A percentile compares a stretch with the other conserved stretches of the same genome.
Evolutionary conservation across 2,113 vertebrate genomes (phyloP).

Genomic region (Arenaria interpres): DNA sequence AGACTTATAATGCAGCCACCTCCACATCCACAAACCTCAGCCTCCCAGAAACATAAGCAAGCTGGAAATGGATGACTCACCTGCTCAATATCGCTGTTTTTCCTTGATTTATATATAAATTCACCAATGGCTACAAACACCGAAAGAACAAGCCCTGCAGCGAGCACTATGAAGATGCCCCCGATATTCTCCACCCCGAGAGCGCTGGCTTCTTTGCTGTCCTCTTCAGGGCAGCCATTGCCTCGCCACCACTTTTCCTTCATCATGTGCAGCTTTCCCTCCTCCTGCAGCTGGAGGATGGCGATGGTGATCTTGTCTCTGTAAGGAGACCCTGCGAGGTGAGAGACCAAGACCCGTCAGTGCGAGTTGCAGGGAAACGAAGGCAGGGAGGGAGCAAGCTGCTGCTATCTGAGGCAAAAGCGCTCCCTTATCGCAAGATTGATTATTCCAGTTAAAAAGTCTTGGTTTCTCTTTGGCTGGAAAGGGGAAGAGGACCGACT

Average conservation of each 20-base stretch:
- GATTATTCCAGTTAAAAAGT: not conserved
- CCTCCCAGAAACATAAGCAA: not conserved
- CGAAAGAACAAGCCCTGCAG: conserved; percentile 93
- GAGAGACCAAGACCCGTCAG: not conserved
- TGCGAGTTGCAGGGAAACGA: not conserved
- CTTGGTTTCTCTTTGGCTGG: not conserved
- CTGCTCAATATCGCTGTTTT: conserved; percentile 93
- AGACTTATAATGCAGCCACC: not conserved
- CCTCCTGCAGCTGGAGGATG: conserved; percentile 96
- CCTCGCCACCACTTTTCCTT: conserved; percentile 99
- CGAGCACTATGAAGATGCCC: conserved; percentile 96
- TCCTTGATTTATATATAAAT: conserved; percentile 94
- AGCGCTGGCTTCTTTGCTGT: conserved; percentile 95
- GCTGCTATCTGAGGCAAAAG: not conserved
- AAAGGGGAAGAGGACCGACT: not conserved
- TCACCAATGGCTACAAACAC: conserved; percentile 98
- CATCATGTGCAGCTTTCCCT: conserved; percentile 98
- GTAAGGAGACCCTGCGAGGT: conserved; percentile 88
- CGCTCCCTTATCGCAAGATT: not conserved
- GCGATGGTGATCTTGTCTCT: conserved; percentile 97
- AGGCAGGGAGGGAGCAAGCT: not conserved
- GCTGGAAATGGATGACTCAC: conserved; percentile 74
- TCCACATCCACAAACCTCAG: not conserved
- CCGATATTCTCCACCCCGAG: conserved; percentile 97
- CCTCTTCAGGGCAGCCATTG: conserved; percentile 94